Conservation (phyloP, 2,113 vertebrate species). For the Dromiciops gliroides region DNA sequence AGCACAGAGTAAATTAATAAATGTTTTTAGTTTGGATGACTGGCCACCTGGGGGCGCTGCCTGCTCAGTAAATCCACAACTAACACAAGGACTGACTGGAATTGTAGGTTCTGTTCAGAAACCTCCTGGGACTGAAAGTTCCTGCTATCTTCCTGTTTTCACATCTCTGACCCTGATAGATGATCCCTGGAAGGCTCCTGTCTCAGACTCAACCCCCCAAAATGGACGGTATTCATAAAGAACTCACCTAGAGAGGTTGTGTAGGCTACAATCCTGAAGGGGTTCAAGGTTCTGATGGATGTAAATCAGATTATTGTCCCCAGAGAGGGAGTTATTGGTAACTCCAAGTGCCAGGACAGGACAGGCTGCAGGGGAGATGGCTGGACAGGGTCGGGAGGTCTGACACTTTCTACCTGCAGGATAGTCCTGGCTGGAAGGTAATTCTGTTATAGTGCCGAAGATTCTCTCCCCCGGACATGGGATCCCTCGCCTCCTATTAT, state of each 20-base stretch:
- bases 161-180: neutral
- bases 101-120: neutral
- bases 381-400: neutral
- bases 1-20: neutral
- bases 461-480: too few species aligned
- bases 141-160: neutral
- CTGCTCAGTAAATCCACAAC: neutral
- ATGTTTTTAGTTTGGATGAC: neutral
- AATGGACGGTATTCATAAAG: neutral
- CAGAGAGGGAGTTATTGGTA: neutral
- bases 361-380: neutral
- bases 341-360: neutral
- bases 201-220: neutral
- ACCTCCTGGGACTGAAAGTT: neutral
- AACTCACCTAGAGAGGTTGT: neutral
- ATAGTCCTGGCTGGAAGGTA: too few species aligned
- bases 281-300: neutral
- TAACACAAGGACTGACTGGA: neutral
- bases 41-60: too few species aligned
- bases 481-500: neutral
- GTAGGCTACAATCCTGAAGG: neutral
- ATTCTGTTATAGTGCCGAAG: too few species aligned
- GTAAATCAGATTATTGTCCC: neutral
- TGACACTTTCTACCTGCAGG: too few species aligned
- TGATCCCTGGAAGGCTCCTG: accelerated